A percentile compares a stretch with the other conserved stretches of the same genome.
Evolutionary conservation across 2,113 vertebrate species (phyloP).

Genomic region (Columba livia): DNA sequence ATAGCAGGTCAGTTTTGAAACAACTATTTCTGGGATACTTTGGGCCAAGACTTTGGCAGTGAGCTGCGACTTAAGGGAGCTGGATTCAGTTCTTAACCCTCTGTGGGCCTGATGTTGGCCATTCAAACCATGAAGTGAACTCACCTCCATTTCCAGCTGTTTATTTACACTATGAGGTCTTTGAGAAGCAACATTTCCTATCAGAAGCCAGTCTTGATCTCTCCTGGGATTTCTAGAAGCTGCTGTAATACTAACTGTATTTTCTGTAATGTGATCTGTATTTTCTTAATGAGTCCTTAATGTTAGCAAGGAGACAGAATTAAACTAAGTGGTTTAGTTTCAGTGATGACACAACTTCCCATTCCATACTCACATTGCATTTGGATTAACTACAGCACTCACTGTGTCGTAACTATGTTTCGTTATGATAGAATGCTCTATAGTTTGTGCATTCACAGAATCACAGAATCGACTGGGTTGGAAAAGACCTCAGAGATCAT

Average conservation of each 20-base stretch:
- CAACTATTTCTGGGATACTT: background rate
- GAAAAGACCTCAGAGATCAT: no score
- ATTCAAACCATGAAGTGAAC: background rate
- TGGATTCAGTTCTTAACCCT: background rate
- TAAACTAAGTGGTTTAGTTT: background rate
- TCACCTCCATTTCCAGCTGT: background rate
- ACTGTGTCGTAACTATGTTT: background rate
- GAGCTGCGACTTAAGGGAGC: background rate
- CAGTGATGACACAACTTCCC: background rate
- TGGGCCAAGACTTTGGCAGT: background rate
- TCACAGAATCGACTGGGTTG: no score
- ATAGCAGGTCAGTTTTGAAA: background rate
- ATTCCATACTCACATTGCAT: background rate
- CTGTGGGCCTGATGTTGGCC: background rate
- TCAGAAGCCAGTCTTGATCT: background rate
- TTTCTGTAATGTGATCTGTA: background rate
- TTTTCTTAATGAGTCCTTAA: background rate
- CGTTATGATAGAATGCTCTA: background rate
- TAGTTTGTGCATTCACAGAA: background rate
- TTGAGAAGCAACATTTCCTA: background rate
- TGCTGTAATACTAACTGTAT: background rate
- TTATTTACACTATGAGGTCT: background rate
- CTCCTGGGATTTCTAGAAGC: background rate
- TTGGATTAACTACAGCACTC: slow-evolving; percentile 6
- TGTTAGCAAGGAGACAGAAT: background rate